phyloP scores from a whole-genome alignment of 2,888 invertebrate species.

The Sarcophaga caerulescens region DNA sequence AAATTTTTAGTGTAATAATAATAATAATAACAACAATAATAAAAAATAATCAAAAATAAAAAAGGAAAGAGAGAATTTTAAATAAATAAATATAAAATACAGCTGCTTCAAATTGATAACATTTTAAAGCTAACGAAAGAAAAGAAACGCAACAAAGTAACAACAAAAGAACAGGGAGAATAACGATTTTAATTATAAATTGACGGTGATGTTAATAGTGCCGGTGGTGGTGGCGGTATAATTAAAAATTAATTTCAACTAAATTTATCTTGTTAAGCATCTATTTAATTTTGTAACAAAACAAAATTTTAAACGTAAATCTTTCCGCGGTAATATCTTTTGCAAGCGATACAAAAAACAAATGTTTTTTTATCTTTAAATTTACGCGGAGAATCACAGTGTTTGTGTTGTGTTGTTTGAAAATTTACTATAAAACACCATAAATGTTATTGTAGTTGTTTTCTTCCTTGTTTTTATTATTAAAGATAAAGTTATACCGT shows the following conservation, averaged over 20 bases:
- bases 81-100: constrained; percentile 8
- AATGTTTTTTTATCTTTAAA: background rate
- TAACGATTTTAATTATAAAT: constrained; percentile 5
- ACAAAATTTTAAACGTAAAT: background rate
- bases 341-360: background rate
- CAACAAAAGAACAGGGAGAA: background rate
- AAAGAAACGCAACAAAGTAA: no score
- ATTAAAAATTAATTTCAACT: constrained; percentile 26
- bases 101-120: constrained; percentile 41
- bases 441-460: constrained; percentile 31
- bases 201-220: background rate
- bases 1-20: background rate
- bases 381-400: background rate
- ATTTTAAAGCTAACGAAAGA: background rate
- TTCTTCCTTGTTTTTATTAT: background rate
- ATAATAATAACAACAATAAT: background rate
- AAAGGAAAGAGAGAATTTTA: background rate
- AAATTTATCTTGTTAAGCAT: background rate
- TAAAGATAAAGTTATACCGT: background rate
- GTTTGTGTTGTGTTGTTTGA: background rate
- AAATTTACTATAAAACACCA: background rate
- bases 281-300: background rate
- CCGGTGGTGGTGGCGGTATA: background rate
- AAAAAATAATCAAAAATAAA: background rate
- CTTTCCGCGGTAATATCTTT: background rate